These are phyloP conservation scores for Scrobipalpa costella DNA, from an alignment of 2,888 invertebrate species.

Conservation along the genomic window DNA sequence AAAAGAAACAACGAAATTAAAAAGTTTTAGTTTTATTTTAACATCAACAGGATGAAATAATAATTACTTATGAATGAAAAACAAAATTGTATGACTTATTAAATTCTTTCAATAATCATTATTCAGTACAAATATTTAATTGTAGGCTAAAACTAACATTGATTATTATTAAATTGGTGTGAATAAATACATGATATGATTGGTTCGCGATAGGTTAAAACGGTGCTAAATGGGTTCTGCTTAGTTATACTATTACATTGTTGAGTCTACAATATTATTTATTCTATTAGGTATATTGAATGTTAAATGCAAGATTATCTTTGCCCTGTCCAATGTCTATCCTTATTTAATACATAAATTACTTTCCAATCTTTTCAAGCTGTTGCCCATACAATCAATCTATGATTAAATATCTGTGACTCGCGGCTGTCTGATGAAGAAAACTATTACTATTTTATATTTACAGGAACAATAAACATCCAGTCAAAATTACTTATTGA, in stretches of 20 bases:
- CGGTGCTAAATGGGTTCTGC: slow-evolving; percentile 26
- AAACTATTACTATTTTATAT: slow-evolving; percentile 36
- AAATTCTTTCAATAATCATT: slow-evolving; percentile 44
- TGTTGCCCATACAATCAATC: slow-evolving; percentile 12
- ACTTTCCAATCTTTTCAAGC: slow-evolving; percentile 21
- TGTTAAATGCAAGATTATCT: slow-evolving; percentile 28
- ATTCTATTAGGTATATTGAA: slow-evolving; percentile 22
- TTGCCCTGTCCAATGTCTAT: slow-evolving; percentile 16
- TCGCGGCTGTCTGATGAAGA: slow-evolving; percentile 40
- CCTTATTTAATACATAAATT: slow-evolving; percentile 1
- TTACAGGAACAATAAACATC: slow-evolving; percentile 46
- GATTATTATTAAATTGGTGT: slow-evolving; percentile 6
- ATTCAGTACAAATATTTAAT: slow-evolving; percentile 39
- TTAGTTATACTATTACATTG: slow-evolving; percentile 23
- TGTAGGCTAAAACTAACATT: slow-evolving; percentile 38
- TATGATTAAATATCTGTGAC: slow-evolving; percentile 14
- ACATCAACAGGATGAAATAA: slow-evolving; percentile 51
- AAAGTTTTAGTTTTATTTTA: slow-evolving; percentile 39
- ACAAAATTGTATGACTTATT: slow-evolving; percentile 37
- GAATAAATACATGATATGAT: slow-evolving; percentile 38
- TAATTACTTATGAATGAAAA: slow-evolving; percentile 45
- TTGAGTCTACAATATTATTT: slow-evolving; percentile 25
- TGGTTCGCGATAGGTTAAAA: slow-evolving; percentile 35
- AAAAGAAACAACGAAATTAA: slow-evolving; percentile 24
- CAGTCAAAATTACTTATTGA: slow-evolving; percentile 32